phyloP scores from a whole-genome alignment of 2,797 vertebrate genomes.

The Eremophila alpestris region DNA sequence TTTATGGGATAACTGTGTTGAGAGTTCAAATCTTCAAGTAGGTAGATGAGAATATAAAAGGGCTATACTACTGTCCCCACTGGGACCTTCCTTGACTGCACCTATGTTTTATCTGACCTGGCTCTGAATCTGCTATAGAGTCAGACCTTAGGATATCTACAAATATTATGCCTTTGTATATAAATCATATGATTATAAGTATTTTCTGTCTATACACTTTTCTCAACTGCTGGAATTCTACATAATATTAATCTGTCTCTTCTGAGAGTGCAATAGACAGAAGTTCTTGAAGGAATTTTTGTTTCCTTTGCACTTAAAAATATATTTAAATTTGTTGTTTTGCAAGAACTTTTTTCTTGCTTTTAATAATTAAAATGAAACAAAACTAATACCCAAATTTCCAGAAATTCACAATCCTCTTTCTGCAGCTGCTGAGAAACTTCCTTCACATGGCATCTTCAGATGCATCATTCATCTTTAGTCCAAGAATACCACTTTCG shows the following conservation, averaged over 20 bases:
- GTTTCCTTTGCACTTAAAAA: neutral
- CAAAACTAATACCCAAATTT: neutral
- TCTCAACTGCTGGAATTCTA: neutral
- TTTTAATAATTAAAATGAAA: neutral
- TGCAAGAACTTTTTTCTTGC: neutral
- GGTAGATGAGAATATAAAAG: neutral
- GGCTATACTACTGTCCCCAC: neutral
- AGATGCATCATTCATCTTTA: neutral
- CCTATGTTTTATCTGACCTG: neutral
- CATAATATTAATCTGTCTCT: neutral
- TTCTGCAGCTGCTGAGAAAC: neutral
- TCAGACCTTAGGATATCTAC: neutral
- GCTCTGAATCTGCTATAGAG: neutral
- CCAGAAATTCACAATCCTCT: neutral
- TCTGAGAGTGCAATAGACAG: neutral
- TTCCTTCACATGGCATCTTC: neutral
- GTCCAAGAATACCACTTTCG: neutral
- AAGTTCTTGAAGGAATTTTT: neutral
- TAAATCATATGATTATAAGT: neutral
- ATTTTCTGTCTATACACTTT: neutral
- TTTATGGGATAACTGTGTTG: neutral
- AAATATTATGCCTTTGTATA: neutral
- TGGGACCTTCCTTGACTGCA: neutral
- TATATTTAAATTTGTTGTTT: neutral
- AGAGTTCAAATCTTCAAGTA: neutral